Evolutionary conservation across 1,140 invertebrate species (phyloP).

Genomic region (Plodia interpunctella): DNA sequence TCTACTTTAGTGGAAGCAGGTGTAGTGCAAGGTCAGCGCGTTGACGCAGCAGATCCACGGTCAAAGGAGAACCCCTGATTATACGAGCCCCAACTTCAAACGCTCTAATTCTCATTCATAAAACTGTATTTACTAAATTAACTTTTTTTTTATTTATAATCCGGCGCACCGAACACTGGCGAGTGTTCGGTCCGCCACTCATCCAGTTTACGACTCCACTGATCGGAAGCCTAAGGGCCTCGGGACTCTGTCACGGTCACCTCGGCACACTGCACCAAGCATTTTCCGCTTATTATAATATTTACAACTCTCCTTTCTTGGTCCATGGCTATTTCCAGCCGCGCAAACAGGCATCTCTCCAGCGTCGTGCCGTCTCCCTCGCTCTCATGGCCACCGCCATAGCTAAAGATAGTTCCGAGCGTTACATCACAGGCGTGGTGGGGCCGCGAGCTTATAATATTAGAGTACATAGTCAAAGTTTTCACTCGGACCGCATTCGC

Average conservation of each 20-base stretch:
- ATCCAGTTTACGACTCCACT: constrained; percentile 15
- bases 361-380: constrained; percentile 52
- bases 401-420: constrained; percentile 63
- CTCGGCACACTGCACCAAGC: constrained; percentile 76
- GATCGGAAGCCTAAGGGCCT: constrained; percentile 28
- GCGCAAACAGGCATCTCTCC: constrained; percentile 45
- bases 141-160: constrained; percentile 29
- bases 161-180: constrained; percentile 1
- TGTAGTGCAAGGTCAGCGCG: constrained; percentile 13
- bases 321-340: constrained; percentile 77
- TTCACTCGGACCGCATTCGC: constrained; percentile 69
- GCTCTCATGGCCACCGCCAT: constrained; percentile 36
- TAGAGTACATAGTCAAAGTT: constrained; percentile 74
- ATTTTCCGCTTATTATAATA: constrained; percentile 76
- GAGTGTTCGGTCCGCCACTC: not conserved
- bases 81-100: constrained; percentile 5
- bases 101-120: constrained; percentile 30
- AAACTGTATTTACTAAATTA: constrained; percentile 27
- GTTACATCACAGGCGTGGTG: constrained; percentile 73
- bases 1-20: not conserved
- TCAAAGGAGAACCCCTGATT: constrained; percentile 1
- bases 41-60: not conserved
- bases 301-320: constrained; percentile 78
- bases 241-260: constrained; percentile 44
- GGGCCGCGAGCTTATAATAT: constrained; percentile 76